These are phyloP conservation scores for Zaprionus nigranus DNA, from an alignment of 1,140 invertebrate species.

Conservation along the genomic window DNA sequence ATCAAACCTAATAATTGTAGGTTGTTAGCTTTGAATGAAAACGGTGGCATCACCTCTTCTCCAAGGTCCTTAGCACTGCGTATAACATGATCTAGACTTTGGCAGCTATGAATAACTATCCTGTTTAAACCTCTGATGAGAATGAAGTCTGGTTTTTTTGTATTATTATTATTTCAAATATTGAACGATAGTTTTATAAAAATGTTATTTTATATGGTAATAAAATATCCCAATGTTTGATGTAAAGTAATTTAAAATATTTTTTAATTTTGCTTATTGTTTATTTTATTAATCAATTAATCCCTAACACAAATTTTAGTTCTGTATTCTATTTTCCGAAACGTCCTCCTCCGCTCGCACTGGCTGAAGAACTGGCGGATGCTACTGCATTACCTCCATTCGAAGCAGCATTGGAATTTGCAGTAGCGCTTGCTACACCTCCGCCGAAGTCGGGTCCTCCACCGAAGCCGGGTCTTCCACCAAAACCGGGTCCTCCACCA, in stretches of 20 bases:
- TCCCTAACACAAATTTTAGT: neutral
- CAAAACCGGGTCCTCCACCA: neutral
- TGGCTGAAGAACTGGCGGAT: constrained; percentile 1
- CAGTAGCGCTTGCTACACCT: neutral
- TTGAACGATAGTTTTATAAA: no score
- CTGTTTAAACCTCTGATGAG: no score
- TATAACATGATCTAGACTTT: no score
- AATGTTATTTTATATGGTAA: no score
- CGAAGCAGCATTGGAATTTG: neutral
- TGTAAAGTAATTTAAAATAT: no score
- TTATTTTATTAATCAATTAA: neutral
- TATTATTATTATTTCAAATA: no score
- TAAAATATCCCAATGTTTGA: no score
- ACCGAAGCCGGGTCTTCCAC: neutral
- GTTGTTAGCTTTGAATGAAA: no score
- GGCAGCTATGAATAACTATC: no score
- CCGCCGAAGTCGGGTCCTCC: neutral
- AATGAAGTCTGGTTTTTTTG: no score
- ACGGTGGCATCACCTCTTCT: no score
- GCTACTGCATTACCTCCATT: neutral
- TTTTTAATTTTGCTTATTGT: neutral
- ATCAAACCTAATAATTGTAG: neutral
- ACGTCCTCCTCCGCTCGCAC: neutral
- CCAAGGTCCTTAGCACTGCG: no score
- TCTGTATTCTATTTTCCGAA: constrained; percentile 11